A percentile compares a stretch with the other conserved stretches of the same genome.
Conservation (phyloP, 2,888 invertebrate species). For the Leptopilina syphax region DNA sequence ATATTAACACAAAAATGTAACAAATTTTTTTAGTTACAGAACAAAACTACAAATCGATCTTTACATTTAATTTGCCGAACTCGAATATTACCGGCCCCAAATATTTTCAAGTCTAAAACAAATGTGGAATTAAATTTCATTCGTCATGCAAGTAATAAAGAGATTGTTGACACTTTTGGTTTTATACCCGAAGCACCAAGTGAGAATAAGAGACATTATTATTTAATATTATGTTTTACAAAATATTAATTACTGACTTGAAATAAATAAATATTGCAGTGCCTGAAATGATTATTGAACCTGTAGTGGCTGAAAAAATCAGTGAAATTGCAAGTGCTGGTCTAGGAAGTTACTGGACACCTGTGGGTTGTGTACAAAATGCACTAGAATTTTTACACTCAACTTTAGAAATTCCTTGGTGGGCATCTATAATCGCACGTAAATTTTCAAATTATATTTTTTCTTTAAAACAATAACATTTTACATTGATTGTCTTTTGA, state of each 20-base stretch:
- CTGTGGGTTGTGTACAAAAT: slow-evolving; percentile 89
- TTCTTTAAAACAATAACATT: background rate
- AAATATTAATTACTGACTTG: background rate
- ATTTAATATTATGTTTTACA: background rate
- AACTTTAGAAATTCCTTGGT: slow-evolving; percentile 93
- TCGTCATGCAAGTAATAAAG: slow-evolving; percentile 24
- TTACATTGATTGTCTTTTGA: background rate
- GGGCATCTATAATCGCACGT: slow-evolving; percentile 90
- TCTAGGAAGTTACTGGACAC: slow-evolving; percentile 86
- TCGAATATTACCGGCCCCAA: background rate
- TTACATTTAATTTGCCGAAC: slow-evolving; percentile 17
- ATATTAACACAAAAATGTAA: too few relatives aligned
- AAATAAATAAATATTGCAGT: background rate
- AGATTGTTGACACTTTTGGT: background rate
- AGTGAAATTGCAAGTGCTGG: slow-evolving; percentile 76
- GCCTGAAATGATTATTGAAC: background rate
- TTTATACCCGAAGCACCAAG: slow-evolving; percentile 16
- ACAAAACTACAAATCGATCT: background rate
- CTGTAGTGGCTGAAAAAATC: background rate
- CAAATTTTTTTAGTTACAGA: background rate
- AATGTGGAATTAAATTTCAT: background rate
- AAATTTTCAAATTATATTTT: slow-evolving; percentile 55
- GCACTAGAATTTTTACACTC: slow-evolving; percentile 91
- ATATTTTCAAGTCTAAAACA: slow-evolving; percentile 1
- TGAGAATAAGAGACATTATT: background rate